phyloP scores from a whole-genome alignment of 2,888 invertebrate genomes.

The Melanostoma scalare region DNA sequence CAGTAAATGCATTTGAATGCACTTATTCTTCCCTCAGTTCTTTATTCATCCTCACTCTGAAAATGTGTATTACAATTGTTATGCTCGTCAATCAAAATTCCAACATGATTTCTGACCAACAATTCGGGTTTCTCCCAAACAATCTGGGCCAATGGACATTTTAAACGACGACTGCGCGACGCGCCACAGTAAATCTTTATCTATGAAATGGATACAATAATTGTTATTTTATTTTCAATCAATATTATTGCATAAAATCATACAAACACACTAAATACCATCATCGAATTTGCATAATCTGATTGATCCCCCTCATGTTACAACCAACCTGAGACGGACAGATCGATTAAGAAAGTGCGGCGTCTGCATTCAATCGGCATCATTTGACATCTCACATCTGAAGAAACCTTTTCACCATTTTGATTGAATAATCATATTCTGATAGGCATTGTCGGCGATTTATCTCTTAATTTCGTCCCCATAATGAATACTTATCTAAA shows the following conservation, averaged over 20 bases:
- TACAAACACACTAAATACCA: constrained; percentile 6
- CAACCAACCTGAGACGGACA: neutral
- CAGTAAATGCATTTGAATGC: constrained; percentile 23
- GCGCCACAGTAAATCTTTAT: constrained; percentile 7
- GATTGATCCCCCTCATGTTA: constrained; percentile 53
- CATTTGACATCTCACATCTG: no score
- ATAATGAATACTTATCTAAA: constrained; percentile 61
- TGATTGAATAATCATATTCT: neutral
- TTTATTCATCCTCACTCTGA: neutral
- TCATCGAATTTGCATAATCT: constrained; percentile 57
- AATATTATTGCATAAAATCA: constrained; percentile 19
- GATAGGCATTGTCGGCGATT: constrained; percentile 32
- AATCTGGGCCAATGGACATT: constrained; percentile 61
- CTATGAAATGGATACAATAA: constrained; percentile 1
- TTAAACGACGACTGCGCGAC: constrained; percentile 3
- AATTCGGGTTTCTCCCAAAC: constrained; percentile 48
- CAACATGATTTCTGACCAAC: constrained; percentile 20
- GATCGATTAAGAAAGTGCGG: neutral
- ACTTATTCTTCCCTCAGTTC: neutral
- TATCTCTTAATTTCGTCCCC: constrained; percentile 65
- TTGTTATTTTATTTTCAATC: constrained; percentile 28
- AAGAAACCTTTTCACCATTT: no score
- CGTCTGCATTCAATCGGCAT: no score
- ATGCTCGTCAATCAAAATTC: constrained; percentile 14
- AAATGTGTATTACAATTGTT: constrained; percentile 24